Evolutionary conservation across 1,140 invertebrate genomes (phyloP), one percentile per base, ranked within the genome.

Genomic region (Pogonomyrmex barbatus): DNA sequence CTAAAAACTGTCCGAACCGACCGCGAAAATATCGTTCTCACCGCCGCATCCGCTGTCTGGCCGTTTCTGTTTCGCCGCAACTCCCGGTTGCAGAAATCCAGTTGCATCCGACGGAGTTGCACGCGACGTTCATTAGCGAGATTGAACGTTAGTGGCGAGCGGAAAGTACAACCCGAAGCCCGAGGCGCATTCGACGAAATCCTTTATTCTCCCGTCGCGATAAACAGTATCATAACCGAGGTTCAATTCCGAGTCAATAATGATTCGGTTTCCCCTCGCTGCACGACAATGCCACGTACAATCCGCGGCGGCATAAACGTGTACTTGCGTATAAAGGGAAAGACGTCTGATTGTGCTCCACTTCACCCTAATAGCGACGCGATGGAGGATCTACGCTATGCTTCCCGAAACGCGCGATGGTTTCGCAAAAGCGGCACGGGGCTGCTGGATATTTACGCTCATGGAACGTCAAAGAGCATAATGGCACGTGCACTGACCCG

Each of bases 401-500:
- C 42, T 78, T 65, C 45, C 76, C 58, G 76, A 60, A 81, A 68
- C 54, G 67, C n/a, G 45, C 77, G 62, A 58, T 87, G 83, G 86
- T 62, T 24, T 24, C 24, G 75, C 63, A 67, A 89, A 82, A 77
- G 76, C 78, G 73, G 56, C 62, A 33, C 39, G 39, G 33, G 24
- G 50, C 58, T 10, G 24, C 24, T 47, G 63, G 58, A 50, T 87
- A 88, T 88, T 87, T 91, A 87, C 90, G 67, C 86, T 86, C 79
- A 87, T 77, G 47, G 14, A 62, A 52, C 54, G 10, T 85, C 83
- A 71, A 73, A 50, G 85, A 87, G 73, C 33, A 75, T 88, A 87
- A 87, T 87, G 78, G 36, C 78, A 75, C 73, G 65, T 77, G 58
- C 56, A 8, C 60, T 87, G 89, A 89, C 88, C 89, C 62, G 89